Percentiles rank a stretch among this genome's conserved stretches.
phyloP scores from a whole-genome alignment of 2,113 vertebrate species.

The Eolophus roseicapilla region DNA sequence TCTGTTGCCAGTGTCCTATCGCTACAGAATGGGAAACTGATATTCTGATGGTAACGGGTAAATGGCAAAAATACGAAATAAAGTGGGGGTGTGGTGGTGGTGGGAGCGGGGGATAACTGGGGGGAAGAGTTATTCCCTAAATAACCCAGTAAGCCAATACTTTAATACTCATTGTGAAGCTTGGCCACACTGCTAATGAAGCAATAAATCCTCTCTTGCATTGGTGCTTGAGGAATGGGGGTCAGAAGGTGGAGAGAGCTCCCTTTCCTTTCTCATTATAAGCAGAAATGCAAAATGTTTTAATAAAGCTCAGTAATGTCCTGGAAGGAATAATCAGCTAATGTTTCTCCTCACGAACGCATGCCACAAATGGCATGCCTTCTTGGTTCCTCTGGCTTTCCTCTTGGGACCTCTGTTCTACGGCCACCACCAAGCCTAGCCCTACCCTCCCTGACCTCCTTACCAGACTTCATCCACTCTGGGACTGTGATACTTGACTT shows the following conservation, averaged over 20 bases:
- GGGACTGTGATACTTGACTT: neutral
- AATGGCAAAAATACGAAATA: neutral
- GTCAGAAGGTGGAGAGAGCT: slow-evolving; percentile 45
- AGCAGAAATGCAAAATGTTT: slow-evolving; percentile 13
- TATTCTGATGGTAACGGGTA: neutral
- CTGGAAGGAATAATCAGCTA: slow-evolving; percentile 31
- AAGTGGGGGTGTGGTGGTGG: neutral
- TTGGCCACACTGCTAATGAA: slow-evolving; percentile 49
- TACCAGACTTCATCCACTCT: fast-evolving
- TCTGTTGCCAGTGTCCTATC: neutral
- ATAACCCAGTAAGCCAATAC: slow-evolving; percentile 31
- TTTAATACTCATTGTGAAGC: slow-evolving; percentile 28
- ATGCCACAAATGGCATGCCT: neutral
- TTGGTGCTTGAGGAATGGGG: slow-evolving; percentile 13
- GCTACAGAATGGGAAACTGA: neutral
- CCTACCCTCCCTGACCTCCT: neutral
- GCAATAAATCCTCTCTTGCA: slow-evolving; percentile 55
- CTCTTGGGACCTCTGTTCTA: neutral
- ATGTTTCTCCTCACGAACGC: neutral
- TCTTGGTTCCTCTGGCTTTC: neutral
- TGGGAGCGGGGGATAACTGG: neutral
- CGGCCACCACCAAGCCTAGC: neutral
- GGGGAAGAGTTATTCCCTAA: slow-evolving; percentile 28
- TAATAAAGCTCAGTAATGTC: slow-evolving; percentile 33
- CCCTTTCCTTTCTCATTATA: slow-evolving; percentile 36